Evolutionary conservation across 2,113 vertebrate species (phyloP).

Genomic region (Sylvietta virens): DNA sequence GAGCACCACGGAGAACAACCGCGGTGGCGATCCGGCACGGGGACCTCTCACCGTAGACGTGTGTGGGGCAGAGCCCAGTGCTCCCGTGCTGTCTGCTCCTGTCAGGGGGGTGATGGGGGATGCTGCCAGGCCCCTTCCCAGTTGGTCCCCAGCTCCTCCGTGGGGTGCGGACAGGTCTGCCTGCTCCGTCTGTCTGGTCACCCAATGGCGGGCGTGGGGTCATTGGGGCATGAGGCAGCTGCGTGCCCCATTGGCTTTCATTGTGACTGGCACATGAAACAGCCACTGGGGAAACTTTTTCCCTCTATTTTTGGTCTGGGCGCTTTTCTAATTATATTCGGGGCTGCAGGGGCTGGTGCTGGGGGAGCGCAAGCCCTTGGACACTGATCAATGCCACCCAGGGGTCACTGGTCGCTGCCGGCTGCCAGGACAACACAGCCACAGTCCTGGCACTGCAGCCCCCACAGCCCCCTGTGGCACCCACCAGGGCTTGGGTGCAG

Average conservation of each 20-base stretch:
- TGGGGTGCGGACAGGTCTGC: not conserved
- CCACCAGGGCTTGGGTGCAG: not conserved
- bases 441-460: not conserved
- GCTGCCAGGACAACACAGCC: not conserved
- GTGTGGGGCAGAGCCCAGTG: not conserved
- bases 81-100: fast-evolving
- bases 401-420: not conserved
- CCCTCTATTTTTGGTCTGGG: slow-evolving; percentile 56
- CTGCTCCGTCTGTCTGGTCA: not conserved
- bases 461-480: not conserved
- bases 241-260: not conserved
- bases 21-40: fast-evolving
- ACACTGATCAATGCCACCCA: slow-evolving; percentile 22
- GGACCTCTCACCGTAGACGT: not conserved
- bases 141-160: not conserved
- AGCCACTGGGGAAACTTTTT: slow-evolving; percentile 7
- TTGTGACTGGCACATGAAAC: slow-evolving; percentile 23
- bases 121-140: not conserved
- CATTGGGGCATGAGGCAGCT: not conserved
- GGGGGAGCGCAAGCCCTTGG: not conserved
- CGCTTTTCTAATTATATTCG: slow-evolving; percentile 63
- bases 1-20: not conserved
- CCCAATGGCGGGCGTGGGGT: fast-evolving
- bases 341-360: slow-evolving; percentile 40
- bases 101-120: fast-evolving